Conservation (phyloP, 2,797 vertebrate species). For the Linurgus olivaceus region DNA sequence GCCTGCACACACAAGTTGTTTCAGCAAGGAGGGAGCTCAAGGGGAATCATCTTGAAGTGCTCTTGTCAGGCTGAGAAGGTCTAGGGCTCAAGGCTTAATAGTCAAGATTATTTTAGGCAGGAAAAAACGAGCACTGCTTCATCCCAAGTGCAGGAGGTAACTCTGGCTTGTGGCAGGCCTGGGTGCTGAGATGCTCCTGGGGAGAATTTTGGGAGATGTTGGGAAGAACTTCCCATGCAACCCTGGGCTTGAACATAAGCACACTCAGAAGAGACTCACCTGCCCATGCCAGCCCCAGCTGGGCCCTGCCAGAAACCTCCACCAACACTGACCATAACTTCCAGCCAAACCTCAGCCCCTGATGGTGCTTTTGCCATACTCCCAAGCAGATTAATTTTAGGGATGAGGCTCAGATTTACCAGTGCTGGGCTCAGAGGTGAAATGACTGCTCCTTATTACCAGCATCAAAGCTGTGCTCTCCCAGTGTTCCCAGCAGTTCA, state of each 20-base stretch:
- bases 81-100: not conserved
- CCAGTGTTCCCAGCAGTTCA: not conserved
- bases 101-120: not conserved
- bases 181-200: not conserved
- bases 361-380: accelerated
- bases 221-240: not conserved
- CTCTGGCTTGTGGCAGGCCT: not conserved
- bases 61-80: not conserved
- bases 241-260: not conserved
- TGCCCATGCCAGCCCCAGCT: not conserved
- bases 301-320: not conserved
- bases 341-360: not conserved
- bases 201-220: not conserved
- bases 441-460: not conserved
- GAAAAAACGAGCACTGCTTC: not conserved
- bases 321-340: not conserved
- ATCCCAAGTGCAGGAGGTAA: not conserved
- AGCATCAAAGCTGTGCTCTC: not conserved
- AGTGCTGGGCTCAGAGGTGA: not conserved
- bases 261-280: not conserved
- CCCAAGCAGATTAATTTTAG: not conserved
- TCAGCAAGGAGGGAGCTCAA: not conserved
- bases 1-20: not conserved
- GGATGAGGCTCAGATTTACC: not conserved
- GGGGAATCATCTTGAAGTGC: not conserved